Percentiles rank a stretch among this genome's conserved stretches.
phyloP scores from a whole-genome alignment of 2,113 vertebrate species.

The Rhea pennata region DNA sequence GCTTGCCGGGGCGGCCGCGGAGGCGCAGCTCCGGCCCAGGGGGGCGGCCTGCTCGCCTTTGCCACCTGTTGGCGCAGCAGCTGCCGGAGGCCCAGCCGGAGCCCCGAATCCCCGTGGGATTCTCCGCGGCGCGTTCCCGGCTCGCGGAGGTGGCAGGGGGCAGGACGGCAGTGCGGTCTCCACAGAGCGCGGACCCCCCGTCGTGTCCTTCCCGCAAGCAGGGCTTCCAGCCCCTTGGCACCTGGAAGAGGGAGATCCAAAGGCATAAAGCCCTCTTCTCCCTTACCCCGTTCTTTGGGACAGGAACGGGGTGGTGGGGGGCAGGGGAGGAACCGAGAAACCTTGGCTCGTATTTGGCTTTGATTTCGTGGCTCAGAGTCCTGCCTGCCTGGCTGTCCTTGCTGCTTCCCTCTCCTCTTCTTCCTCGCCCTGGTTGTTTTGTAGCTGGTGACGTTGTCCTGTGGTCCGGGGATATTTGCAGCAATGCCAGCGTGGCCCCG shows the following conservation, averaged over 20 bases:
- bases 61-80: constrained; percentile 47
- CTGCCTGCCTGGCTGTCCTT: not conserved
- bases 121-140: not conserved
- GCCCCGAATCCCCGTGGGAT: not conserved
- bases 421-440: fast-evolving
- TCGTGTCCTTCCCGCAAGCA: not conserved
- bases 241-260: not conserved
- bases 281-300: not conserved
- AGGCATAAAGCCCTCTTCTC: not conserved
- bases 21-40: not conserved
- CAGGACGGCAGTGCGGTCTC: not conserved
- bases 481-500: fast-evolving
- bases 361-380: not conserved
- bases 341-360: not conserved
- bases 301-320: not conserved
- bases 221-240: not conserved
- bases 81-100: not conserved
- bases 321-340: not conserved
- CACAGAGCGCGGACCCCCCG: not conserved
- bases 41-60: constrained; percentile 29
- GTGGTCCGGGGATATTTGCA: not conserved
- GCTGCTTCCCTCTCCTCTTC: not conserved
- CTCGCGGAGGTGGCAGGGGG: not conserved
- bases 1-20: not conserved
- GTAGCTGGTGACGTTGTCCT: not conserved